Evolutionary conservation across 2,797 vertebrate species (phyloP), one percentile per base, ranked within the genome.

Genomic region (Falco concolor): DNA sequence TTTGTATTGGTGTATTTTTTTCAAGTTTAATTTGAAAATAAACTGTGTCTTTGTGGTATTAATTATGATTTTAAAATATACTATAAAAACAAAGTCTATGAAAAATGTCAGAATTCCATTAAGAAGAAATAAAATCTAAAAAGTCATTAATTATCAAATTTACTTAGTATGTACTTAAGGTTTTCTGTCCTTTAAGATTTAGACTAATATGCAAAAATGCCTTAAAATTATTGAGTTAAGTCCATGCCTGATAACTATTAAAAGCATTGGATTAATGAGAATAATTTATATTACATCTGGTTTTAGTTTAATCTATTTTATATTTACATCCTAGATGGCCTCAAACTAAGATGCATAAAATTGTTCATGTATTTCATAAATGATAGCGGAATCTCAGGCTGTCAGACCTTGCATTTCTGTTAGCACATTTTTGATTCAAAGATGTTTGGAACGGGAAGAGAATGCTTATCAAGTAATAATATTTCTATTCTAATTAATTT

Each of bases 301-400:
- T 95, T 95, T 93, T 59, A 70, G 32, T 96, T 95, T 89, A 82
- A 90, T 84, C 44, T 15, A 42, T 84, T 95, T 90, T 86, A 42
- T 93, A 88, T 90, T 96, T 93, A 36, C 17, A 59, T 88, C 20
- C 69, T 95, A 59, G 60, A 73, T 90, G 77, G 27, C 80, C 61
- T 90, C 44, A 89, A 91, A 94, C 59, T 82, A 89, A 84, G 63
- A 69, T 87, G 63, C 56, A 32, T 85, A 67, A 89, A 95, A 93
- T 89, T 78, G 53, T 34, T 80, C 34, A 72, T 91, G 24, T 92
- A 54, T 94, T 65, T 90, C 45, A 52, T 96, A 84, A 91, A 47
- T 84, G 63, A 56, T 25, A 67, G 34, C 24, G 23, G 34, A 53
- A 94, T 90, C 17, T 89, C 24, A 93, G 45, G 32, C 92, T 88